These are phyloP conservation scores for Malacoctenus gilli DNA, from an alignment of 2,797 vertebrate genomes.

Conservation along the genomic window DNA sequence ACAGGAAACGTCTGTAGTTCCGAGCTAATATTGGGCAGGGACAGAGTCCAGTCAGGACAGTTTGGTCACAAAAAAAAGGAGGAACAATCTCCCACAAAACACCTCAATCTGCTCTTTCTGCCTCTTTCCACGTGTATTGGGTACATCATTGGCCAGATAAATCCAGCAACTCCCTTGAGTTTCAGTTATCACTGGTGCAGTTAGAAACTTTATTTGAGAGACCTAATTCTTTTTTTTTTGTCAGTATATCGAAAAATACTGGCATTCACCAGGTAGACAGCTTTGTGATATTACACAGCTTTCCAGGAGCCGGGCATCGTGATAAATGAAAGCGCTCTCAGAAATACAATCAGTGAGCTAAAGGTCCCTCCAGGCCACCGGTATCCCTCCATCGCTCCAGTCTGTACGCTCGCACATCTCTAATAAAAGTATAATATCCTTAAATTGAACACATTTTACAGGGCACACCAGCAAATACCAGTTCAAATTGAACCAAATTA, in stretches of 20 bases:
- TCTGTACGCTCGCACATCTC: constrained; percentile 41
- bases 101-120: too few species aligned
- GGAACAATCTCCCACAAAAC: too few species aligned
- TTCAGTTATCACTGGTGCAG: neutral
- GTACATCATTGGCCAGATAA: too few species aligned
- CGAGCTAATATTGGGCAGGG: too few species aligned
- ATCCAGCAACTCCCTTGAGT: neutral
- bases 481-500: constrained; percentile 77
- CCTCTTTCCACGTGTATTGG: too few species aligned
- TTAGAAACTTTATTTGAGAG: neutral
- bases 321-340: constrained; percentile 48
- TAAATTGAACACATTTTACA: constrained; percentile 69
- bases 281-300: constrained; percentile 21
- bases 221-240: constrained; percentile 2
- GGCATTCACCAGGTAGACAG: constrained; percentile 3
- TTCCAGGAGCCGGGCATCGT: constrained; percentile 27
- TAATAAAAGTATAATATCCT: constrained; percentile 70
- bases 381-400: constrained; percentile 51
- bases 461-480: constrained; percentile 64
- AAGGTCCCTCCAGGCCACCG: constrained; percentile 36
- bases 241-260: neutral
- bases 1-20: too few species aligned
- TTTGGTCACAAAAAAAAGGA: too few species aligned
- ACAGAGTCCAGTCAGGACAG: too few species aligned
- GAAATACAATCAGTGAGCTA: constrained; percentile 51